These are phyloP conservation scores for Otolemur crassicaudatus DNA, from an alignment of 2,797 vertebrate genomes.

Conservation along the genomic window DNA sequence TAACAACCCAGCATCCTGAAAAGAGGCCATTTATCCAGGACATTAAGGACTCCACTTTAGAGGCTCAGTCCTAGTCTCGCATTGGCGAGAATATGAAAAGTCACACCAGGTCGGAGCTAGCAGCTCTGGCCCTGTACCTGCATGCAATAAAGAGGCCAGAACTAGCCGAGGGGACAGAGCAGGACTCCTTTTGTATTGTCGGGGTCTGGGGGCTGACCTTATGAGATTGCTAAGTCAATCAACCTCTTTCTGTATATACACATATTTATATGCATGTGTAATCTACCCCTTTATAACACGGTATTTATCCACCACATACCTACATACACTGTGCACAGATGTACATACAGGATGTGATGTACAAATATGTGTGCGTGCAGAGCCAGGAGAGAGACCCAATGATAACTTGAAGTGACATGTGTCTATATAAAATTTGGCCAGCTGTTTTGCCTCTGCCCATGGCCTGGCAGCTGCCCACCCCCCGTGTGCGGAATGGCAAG, in stretches of 20 bases:
- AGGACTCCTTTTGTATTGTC: not conserved
- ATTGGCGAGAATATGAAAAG: not conserved
- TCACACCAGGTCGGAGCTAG: not conserved
- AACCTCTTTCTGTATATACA: not conserved
- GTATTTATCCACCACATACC: not conserved
- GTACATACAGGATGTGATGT: not conserved
- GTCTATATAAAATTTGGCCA: not conserved
- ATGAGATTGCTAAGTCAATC: not conserved
- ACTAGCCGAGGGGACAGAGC: not conserved
- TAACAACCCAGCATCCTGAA: not conserved
- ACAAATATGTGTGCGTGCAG: not conserved
- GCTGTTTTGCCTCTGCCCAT: not conserved
- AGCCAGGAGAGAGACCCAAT: not conserved
- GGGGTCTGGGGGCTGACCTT: not conserved
- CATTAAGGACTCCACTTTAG: not conserved
- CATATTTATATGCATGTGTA: not conserved
- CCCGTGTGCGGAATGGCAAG: not conserved
- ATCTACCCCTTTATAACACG: not conserved
- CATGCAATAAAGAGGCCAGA: not conserved
- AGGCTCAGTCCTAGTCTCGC: not conserved
- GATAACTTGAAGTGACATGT: not conserved
- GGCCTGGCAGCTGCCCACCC: not conserved
- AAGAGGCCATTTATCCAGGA: not conserved
- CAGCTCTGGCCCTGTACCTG: not conserved
- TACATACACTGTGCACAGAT: not conserved